Base-by-base conservation (phyloP, 2,888 invertebrate genomes). In the Tanaodytes sp. region DNA sequence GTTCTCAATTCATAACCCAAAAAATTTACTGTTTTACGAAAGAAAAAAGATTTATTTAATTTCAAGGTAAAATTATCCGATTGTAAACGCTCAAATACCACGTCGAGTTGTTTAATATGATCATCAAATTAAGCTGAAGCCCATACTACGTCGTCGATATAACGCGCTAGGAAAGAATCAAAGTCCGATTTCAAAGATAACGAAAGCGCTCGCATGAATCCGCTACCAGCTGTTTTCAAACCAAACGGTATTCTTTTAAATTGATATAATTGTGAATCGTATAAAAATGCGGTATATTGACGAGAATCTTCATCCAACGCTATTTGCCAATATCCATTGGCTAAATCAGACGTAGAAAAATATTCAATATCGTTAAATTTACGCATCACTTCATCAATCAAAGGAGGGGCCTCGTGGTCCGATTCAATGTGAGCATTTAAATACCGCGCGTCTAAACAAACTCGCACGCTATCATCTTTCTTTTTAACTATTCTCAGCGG, bases 201-300 rank as follows among this genome's bases (percentile, higher is more conserved):
- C 6, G 6, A 31, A 8, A 46, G 16, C 3, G 46, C 30, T 6
- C 31, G 2, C 30, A 42, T 42, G 14, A 40, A 40, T 12, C 40
- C 40, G 8, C 19, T 19, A 3, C 40, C 40, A 11, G 40, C 40
- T 11, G 18, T 40, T 40, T 40, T 40, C 19, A 40, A 14, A 6
- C 40, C 40, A 11, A 40, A 40, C 11, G 40, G 40, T 8, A 42
- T 42, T 4, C 42, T 20, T 20, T n/a, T 23, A 14, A 42, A 42
- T 15, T 42, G 42, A 42, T 42, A 42, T 8, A 42, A 20, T 42
- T 42, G n/a, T n/a, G n/a, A n/a, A n/a, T n/a, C n/a, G n/a, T n/a
- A n/a, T n/a, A n/a, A n/a, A n/a, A n/a, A n/a, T n/a, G n/a, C n/a
- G n/a, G n/a, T n/a, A n/a, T n/a, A n/a, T n/a, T n/a, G n/a, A n/a